Conservation (phyloP, 1,140 invertebrate genomes). For the Hetaerina americana region DNA sequence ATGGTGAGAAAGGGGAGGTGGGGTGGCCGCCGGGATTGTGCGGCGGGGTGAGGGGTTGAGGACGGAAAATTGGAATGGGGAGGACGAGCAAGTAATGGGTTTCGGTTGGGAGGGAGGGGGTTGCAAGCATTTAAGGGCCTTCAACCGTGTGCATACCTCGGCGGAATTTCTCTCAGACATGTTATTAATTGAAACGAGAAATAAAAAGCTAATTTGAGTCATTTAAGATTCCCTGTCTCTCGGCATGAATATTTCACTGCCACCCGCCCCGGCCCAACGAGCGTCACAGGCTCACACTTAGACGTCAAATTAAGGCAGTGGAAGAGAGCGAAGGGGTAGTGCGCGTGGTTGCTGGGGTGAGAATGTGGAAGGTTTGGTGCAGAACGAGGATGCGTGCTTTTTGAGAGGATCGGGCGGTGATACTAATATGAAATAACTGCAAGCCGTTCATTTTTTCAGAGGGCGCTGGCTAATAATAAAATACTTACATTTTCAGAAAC, state of each 20-base stretch:
- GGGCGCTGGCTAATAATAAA: too few relatives aligned
- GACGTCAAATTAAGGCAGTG: not conserved
- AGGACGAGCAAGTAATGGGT: too few relatives aligned
- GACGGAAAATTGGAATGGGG: too few relatives aligned
- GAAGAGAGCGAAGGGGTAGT: not conserved
- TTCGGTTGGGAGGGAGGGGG: not conserved
- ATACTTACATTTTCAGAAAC: too few relatives aligned
- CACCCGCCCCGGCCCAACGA: not conserved
- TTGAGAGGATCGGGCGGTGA: not conserved
- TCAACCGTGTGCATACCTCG: not conserved
- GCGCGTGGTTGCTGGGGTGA: not conserved
- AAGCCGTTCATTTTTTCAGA: too few relatives aligned
- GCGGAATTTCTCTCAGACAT: not conserved
- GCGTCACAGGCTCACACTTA: not conserved
- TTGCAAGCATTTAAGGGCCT: too few relatives aligned
- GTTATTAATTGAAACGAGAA: not conserved
- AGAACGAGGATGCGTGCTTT: not conserved
- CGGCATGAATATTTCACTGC: not conserved
- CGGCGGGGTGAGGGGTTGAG: too few relatives aligned
- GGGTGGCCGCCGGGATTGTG: too few relatives aligned
- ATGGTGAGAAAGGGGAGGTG: too few relatives aligned
- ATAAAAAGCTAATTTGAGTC: not conserved
- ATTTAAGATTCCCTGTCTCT: not conserved
- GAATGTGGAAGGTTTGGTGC: not conserved
- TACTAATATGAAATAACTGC: not conserved